Percentiles rank a stretch among this genome's conserved stretches.
Evolutionary conservation across 2,888 invertebrate species (phyloP).

Genomic region (Capitulum mitella): DNA sequence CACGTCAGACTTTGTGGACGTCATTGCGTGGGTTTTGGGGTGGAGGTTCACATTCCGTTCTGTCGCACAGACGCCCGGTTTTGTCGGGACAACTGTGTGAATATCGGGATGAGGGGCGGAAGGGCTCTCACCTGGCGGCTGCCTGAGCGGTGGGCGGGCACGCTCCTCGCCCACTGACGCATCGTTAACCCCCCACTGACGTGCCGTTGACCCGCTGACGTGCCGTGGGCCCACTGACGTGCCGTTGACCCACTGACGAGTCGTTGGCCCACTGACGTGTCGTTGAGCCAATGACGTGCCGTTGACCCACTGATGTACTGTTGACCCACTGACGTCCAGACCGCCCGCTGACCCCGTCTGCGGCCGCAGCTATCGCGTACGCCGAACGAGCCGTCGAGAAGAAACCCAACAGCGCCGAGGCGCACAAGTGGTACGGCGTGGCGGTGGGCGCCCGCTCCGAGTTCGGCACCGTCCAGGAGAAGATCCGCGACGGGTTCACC

Average conservation of each 20-base stretch:
- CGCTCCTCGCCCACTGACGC: neutral
- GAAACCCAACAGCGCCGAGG: constrained; percentile 50
- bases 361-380: constrained; percentile 49
- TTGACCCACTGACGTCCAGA: neutral
- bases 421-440: constrained; percentile 66
- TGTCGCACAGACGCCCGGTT: too few species aligned
- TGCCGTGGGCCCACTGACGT: neutral
- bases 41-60: too few species aligned
- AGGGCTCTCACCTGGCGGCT: too few species aligned
- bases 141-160: too few species aligned
- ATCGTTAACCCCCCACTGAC: neutral
- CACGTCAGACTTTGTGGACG: too few species aligned
- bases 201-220: neutral
- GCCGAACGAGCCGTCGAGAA: constrained; percentile 52
- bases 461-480: constrained; percentile 55
- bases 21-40: too few species aligned
- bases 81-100: too few species aligned
- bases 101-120: too few species aligned
- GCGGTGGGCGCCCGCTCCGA: constrained; percentile 56
- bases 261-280: neutral
- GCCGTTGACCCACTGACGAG: too few species aligned
- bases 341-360: neutral
- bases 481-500: constrained; percentile 56
- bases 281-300: neutral
- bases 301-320: too few species aligned